Conservation (phyloP, 2,888 invertebrate genomes). For the Tuta absoluta region DNA sequence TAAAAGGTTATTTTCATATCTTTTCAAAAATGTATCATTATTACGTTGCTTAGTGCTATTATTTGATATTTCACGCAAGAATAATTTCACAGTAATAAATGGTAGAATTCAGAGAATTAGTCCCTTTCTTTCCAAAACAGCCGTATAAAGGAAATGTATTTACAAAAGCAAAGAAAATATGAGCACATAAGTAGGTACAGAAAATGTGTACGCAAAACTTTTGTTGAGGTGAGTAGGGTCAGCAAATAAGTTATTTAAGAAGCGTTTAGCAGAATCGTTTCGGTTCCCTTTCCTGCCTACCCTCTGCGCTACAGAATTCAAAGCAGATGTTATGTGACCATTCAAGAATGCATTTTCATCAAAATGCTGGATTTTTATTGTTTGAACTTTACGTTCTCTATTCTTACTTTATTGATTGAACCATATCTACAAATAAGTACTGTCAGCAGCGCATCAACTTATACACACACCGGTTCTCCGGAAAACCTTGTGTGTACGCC, state of each 20-base stretch:
- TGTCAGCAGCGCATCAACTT: too few species aligned
- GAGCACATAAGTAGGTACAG: not conserved
- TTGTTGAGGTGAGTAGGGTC: conserved; percentile 30
- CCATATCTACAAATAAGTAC: too few species aligned
- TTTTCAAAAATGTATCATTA: too few species aligned
- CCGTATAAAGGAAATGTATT: not conserved
- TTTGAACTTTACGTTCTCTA: too few species aligned
- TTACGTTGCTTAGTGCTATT: not conserved
- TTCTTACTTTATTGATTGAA: too few species aligned
- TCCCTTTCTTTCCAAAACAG: not conserved
- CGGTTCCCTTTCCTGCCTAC: not conserved
- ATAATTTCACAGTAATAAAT: not conserved
- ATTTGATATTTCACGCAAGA: not conserved
- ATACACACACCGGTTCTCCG: too few species aligned
- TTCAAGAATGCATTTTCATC: not conserved
- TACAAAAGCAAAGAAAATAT: not conserved
- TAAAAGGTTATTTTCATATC: too few species aligned
- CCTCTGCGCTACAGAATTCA: not conserved
- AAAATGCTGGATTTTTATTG: too few species aligned
- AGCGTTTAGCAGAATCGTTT: conserved; percentile 34
- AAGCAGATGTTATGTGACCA: conserved; percentile 4
- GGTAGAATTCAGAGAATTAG: not conserved
- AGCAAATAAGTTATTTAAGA: conserved; percentile 37
- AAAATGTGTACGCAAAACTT: conserved; percentile 26
- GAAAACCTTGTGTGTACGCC: too few species aligned